phyloP scores from a whole-genome alignment of 2,113 vertebrate species.

The Mustelus asterias region DNA sequence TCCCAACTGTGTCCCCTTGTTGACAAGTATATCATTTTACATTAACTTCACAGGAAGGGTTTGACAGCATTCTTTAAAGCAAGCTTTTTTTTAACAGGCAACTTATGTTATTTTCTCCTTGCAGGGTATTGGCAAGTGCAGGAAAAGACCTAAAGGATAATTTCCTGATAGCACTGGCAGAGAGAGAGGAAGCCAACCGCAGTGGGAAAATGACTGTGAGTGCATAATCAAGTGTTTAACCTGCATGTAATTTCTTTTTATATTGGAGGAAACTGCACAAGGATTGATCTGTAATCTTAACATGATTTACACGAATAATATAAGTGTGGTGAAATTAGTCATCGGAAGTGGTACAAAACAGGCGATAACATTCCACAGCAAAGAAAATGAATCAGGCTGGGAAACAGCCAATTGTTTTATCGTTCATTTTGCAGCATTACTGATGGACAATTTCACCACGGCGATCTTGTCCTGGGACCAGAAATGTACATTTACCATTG shows the following conservation, averaged over 20 bases:
- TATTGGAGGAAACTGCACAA: slow-evolving; percentile 12
- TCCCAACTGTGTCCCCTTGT: background rate
- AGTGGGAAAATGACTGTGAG: slow-evolving; percentile 72
- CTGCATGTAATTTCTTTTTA: background rate
- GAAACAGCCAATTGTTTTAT: background rate
- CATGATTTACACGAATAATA: background rate
- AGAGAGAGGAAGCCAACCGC: slow-evolving; percentile 69
- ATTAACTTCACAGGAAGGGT: background rate
- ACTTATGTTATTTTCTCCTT: slow-evolving; percentile 56
- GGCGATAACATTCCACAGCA: background rate
- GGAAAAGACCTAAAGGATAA: slow-evolving; percentile 68
- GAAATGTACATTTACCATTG: background rate
- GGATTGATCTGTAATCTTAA: background rate
- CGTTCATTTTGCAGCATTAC: background rate
- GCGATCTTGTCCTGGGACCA: background rate
- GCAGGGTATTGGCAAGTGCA: slow-evolving; percentile 63
- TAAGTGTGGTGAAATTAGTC: background rate
- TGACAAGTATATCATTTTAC: background rate
- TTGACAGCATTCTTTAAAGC: background rate
- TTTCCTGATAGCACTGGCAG: slow-evolving; percentile 66
- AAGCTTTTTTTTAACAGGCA: slow-evolving; percentile 42
- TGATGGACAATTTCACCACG: background rate
- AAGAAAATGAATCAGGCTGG: background rate
- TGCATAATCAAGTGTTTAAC: slow-evolving; percentile 46
- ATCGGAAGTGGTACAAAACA: background rate